Percentiles rank a stretch among this genome's conserved stretches.
Conservation (phyloP, 2,888 invertebrate species). For the Drosophila birchii region DNA sequence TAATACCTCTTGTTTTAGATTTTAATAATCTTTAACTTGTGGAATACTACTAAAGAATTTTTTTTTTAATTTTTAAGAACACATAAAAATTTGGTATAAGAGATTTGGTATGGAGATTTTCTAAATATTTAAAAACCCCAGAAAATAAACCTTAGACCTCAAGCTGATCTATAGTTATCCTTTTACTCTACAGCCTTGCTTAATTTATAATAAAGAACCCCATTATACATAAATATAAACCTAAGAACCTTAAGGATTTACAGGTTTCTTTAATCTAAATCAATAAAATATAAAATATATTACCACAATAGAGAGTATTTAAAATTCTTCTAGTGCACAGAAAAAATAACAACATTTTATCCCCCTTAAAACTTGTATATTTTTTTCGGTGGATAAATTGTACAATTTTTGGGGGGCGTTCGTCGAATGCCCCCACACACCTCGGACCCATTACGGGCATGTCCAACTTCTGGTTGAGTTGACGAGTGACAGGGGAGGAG, state of each 20-base stretch:
- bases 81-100: too few relatives aligned
- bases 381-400: conserved; percentile 8
- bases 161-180: too few relatives aligned
- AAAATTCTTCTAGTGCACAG: not conserved
- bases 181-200: too few relatives aligned
- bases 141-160: too few relatives aligned
- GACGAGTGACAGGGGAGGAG: conserved; percentile 42
- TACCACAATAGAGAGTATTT: conserved; percentile 43
- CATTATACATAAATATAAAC: not conserved
- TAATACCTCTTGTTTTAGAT: too few relatives aligned
- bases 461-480: conserved; percentile 58
- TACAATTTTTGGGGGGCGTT: conserved; percentile 30
- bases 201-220: too few relatives aligned
- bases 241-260: not conserved
- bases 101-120: not conserved
- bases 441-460: conserved; percentile 32
- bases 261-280: not conserved
- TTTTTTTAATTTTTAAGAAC: not conserved
- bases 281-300: not conserved
- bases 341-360: conserved; percentile 19
- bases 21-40: too few relatives aligned
- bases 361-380: not conserved
- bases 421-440: conserved; percentile 44
- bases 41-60: too few relatives aligned
- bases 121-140: too few relatives aligned